Evolutionary conservation across 92 coral and sea anemone species (phyloP), one percentile per base, ranked within the genome.

Genomic region (Parazoanthus swiftii): DNA sequence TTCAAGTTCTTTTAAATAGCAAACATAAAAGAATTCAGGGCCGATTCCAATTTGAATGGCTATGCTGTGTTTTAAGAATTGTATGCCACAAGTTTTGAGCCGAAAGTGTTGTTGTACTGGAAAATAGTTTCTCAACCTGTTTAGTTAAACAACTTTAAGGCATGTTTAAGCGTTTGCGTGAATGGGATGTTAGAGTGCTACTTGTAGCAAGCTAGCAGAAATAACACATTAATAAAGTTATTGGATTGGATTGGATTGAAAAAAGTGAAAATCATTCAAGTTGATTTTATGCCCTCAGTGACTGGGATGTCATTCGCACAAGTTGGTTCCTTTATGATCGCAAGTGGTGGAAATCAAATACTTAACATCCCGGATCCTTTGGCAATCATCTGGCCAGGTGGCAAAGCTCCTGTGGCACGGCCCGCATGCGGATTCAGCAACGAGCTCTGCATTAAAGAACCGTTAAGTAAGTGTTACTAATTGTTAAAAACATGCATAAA

Each of bases 381-480:
- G 9, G 91, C 93, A 9, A 85, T 95, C 7, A 36, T 33, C 4
- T 95, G 98, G 98, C 82, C 88, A 2, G 90, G 92, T 11, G 94
- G 92, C 14, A 36, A 73, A 14, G 79, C 90, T 13, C 98, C 98
- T 25, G 85, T 85, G 54, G 98, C 91, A 76, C 90, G 91, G 4
- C 98, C 98, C 5, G 44, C 16, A 13, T 95, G 98, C 37, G 98
- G 98, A 11, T 95, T 95, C 82, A 74, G 85, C 71, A 94, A 94
- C 81, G 95, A 95, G 78, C 85, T 91, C 56, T 95, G 98, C 46
- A 82, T 86, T 74, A 85, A 85, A 68, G 33, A 84, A 29, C 78
- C 78, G 23, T 68, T 84, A 4, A 84, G 87, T 84, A 84, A n/a
- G 59, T 80, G 16, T 54, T 36, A 37, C 4, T 16, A 54, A 54